Evolutionary conservation across 2,113 vertebrate genomes (phyloP).

Genomic region (Grantiella picta): DNA sequence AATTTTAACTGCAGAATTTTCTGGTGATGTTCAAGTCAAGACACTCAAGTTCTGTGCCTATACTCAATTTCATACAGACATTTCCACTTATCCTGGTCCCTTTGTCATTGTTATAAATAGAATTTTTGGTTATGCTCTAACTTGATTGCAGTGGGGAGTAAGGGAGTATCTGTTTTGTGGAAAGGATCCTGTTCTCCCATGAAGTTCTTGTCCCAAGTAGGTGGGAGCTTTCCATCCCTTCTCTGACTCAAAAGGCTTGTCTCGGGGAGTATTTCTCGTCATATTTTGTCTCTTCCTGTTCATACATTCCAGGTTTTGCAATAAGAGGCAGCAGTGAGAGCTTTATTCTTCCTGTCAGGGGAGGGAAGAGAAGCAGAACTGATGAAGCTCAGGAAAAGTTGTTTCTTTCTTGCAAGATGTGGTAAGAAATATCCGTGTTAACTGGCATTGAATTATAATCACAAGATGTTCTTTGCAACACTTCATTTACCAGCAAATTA

Average conservation of each 20-base stretch:
- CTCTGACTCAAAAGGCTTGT: neutral
- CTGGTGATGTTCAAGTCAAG: neutral
- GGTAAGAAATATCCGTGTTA: slow-evolving; percentile 21
- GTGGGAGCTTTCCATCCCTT: neutral
- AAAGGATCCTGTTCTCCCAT: neutral
- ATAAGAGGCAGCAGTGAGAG: neutral
- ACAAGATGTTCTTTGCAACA: slow-evolving; percentile 36
- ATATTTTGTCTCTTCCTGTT: neutral
- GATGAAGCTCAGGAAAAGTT: neutral
- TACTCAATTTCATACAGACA: neutral
- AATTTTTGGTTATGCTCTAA: neutral
- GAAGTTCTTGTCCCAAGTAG: neutral
- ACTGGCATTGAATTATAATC: slow-evolving; percentile 5
- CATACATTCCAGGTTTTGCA: neutral
- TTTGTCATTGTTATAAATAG: neutral
- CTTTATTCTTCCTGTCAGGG: neutral
- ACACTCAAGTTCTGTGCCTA: neutral
- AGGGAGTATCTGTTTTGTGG: neutral
- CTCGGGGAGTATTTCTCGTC: neutral
- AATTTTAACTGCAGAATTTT: neutral
- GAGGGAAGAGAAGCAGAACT: neutral
- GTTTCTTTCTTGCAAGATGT: neutral
- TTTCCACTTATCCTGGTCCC: neutral
- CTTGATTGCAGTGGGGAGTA: neutral
- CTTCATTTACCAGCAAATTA: slow-evolving; percentile 32